Conservation (phyloP, 1,140 invertebrate genomes). For the Myzus persicae region DNA sequence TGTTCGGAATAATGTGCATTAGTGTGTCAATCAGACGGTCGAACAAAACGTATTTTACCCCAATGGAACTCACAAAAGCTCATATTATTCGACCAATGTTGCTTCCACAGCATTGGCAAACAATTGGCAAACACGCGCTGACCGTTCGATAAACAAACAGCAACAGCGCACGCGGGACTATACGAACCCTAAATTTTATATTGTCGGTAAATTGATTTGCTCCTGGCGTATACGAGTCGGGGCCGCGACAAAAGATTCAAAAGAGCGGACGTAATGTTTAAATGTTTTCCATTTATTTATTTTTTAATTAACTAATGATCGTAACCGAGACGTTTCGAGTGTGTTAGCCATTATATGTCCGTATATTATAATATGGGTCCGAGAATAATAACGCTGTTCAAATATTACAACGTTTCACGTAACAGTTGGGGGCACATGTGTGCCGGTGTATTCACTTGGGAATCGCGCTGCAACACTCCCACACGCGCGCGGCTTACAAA, state of each 20-base stretch:
- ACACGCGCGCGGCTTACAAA: constrained; percentile 1
- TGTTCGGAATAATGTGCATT: constrained; percentile 10
- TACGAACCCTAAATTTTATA: constrained; percentile 22
- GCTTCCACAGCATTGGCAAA: constrained; percentile 22
- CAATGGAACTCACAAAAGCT: background rate
- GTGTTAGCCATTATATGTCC: background rate
- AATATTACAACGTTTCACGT: constrained; percentile 27
- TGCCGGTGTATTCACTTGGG: constrained; percentile 41
- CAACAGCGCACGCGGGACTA: background rate
- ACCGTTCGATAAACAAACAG: constrained; percentile 41
- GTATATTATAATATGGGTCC: constrained; percentile 16
- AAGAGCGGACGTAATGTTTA: constrained; percentile 34
- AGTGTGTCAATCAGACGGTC: constrained; percentile 19
- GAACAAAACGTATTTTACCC: background rate
- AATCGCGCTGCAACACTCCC: background rate
- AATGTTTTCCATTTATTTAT: constrained; percentile 6
- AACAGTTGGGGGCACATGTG: constrained; percentile 45
- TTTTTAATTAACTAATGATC: constrained; percentile 39
- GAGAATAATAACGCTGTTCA: constrained; percentile 44
- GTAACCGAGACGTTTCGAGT: background rate
- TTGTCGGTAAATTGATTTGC: constrained; percentile 49
- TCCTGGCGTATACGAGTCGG: constrained; percentile 1
- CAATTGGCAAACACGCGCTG: constrained; percentile 40
- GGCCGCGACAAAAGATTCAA: constrained; percentile 38
- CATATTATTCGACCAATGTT: constrained; percentile 16